phyloP scores from a whole-genome alignment of 2,113 vertebrate genomes.

The Thunnus thynnus region DNA sequence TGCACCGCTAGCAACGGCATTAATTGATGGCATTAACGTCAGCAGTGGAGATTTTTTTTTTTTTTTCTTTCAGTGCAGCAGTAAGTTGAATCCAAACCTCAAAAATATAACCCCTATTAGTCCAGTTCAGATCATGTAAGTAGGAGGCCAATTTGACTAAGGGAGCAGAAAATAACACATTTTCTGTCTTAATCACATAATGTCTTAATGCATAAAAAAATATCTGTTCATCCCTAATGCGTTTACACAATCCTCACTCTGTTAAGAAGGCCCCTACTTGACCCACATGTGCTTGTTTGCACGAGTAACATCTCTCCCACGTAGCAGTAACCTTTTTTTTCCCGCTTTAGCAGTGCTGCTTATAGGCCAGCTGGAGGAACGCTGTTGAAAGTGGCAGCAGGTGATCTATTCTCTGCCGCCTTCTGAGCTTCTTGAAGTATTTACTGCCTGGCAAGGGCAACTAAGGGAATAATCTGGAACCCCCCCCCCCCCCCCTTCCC shows the following conservation, averaged over 20 bases:
- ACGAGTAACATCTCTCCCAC: background rate
- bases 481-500: slow-evolving; percentile 13
- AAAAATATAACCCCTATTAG: slow-evolving; percentile 13
- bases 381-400: slow-evolving; percentile 56
- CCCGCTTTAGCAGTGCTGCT: background rate
- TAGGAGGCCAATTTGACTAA: background rate
- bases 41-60: slow-evolving; percentile 16
- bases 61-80: background rate
- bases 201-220: background rate
- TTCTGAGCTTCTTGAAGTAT: slow-evolving; percentile 68
- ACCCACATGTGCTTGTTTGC: slow-evolving; percentile 21
- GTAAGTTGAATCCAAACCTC: slow-evolving; percentile 25
- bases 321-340: background rate
- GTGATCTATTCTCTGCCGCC: slow-evolving; percentile 63
- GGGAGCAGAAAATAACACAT: slow-evolving; percentile 4
- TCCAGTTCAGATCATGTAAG: background rate
- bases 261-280: background rate
- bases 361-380: slow-evolving; percentile 30
- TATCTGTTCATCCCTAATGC: background rate
- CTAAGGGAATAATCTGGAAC: slow-evolving; percentile 64
- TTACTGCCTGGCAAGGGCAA: slow-evolving; percentile 68
- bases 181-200: slow-evolving; percentile 8
- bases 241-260: slow-evolving; percentile 1
- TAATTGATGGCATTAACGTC: slow-evolving; percentile 64
- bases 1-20: slow-evolving; percentile 23